Base-by-base conservation (phyloP, 2,888 invertebrate species). In the Yponomeuta evonymella region DNA sequence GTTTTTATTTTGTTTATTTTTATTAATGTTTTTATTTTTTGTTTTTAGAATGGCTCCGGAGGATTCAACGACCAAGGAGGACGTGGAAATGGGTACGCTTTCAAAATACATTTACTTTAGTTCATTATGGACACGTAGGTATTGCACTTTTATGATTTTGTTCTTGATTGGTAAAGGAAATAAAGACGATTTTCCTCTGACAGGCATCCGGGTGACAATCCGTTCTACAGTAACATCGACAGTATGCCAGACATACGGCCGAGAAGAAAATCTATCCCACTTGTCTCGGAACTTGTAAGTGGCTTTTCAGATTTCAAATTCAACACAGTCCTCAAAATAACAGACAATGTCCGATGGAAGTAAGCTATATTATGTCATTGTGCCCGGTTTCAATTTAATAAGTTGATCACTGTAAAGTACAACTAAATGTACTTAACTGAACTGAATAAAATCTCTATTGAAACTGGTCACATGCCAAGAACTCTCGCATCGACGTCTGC, bases 191-290 rank as follows among this genome's bases (percentile, higher is more conserved):
- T 58, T 58, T 58, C 71, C 36, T 70, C 71, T 70, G 72, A 73
- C 93, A 96, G 96, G 78, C 97, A 97, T 83, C 96, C 98, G 30
- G 97, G 97, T 77, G 98, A 98, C 92, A 99, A 99, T 93, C 98
- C 99, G 11, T 99, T 99, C 94, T 99, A 99, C 94, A 98, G 98
- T 90, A 98, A 98, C 90, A 99, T 99, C 93, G 99, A 99, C 94
- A 99, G 99, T 84, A 99, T 98, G 98, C 99, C 99, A 70, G 99
- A 99, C 89, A 99, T 99, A 89, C 95, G 98, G 83, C 98, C 98
- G 71, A 94, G 98, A 81, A 94, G 98, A 85, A 99, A 99, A 93
- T 98, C 98, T 70, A 98, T 99, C 83, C 98, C 99, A 51, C 94
- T 99, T 83, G 99, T 99, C 81, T 99, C 99, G 74, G 99, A 99